These are phyloP conservation scores for Lepilemur septentrionalis DNA, from an alignment of 2,797 vertebrate species.

Conservation along the genomic window DNA sequence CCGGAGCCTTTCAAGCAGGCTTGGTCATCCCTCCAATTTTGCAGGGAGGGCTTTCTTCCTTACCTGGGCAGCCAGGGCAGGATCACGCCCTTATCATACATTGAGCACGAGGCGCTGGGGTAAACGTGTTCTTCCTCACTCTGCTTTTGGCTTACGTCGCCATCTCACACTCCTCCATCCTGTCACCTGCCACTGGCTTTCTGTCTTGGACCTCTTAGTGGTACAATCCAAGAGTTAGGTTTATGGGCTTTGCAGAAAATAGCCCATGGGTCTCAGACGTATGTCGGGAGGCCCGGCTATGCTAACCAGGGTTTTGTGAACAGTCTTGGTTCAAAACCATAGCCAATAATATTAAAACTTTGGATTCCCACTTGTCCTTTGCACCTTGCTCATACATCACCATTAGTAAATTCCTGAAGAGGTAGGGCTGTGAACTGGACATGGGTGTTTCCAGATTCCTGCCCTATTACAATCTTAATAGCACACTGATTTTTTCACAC, in stretches of 20 bases:
- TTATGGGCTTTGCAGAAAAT: background rate
- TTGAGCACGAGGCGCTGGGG: background rate
- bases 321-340: background rate
- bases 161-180: background rate
- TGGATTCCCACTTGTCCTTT: background rate
- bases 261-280: background rate
- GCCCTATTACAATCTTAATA: background rate
- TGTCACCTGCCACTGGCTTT: background rate
- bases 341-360: no score
- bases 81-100: fast-evolving
- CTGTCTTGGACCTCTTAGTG: background rate
- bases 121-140: background rate
- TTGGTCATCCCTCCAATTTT: no score
- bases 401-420: background rate
- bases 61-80: no score
- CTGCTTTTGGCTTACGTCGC: no score
- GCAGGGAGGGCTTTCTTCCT: background rate
- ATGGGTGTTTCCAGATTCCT: background rate
- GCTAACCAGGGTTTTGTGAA: background rate
- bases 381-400: background rate
- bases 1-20: background rate
- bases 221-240: background rate
- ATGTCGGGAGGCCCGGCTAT: background rate
- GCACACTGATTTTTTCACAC: background rate
- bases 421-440: background rate